phyloP scores from a whole-genome alignment of 2,888 invertebrate genomes.

The Himalopsyche japonica region DNA sequence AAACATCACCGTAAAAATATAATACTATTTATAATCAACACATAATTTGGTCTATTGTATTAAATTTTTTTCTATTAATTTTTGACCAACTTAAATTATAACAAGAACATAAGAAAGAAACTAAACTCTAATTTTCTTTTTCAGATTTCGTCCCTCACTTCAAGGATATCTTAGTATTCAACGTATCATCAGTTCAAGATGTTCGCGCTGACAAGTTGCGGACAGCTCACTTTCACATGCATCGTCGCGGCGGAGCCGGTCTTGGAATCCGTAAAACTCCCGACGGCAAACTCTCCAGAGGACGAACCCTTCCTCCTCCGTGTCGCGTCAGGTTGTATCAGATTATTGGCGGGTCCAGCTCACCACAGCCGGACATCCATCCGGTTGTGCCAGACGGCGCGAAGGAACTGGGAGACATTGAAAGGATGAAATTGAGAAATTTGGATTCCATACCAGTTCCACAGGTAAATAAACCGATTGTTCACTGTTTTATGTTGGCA shows the following conservation, averaged over 20 bases:
- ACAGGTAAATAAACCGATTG: conserved; percentile 31
- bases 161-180: conserved; percentile 35
- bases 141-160: conserved; percentile 37
- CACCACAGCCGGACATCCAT: not conserved
- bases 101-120: no score
- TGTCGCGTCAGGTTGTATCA: conserved; percentile 41
- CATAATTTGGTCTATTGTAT: no score
- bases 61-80: no score
- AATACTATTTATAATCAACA: no score
- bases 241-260: conserved; percentile 28
- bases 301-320: conserved; percentile 37
- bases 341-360: conserved; percentile 21
- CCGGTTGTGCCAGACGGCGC: not conserved
- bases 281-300: conserved; percentile 12
- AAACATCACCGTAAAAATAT: no score
- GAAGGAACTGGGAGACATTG: conserved; percentile 27
- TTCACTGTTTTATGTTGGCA: no score
- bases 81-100: no score
- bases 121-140: no score
- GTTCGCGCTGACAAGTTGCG: conserved; percentile 22
- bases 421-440: conserved; percentile 36
- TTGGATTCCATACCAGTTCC: conserved; percentile 41
- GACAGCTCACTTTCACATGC: conserved; percentile 40
- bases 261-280: not conserved
- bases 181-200: conserved; percentile 20